Conservation (phyloP, 2,113 vertebrate species). For the Sporophila hypoxantha region DNA sequence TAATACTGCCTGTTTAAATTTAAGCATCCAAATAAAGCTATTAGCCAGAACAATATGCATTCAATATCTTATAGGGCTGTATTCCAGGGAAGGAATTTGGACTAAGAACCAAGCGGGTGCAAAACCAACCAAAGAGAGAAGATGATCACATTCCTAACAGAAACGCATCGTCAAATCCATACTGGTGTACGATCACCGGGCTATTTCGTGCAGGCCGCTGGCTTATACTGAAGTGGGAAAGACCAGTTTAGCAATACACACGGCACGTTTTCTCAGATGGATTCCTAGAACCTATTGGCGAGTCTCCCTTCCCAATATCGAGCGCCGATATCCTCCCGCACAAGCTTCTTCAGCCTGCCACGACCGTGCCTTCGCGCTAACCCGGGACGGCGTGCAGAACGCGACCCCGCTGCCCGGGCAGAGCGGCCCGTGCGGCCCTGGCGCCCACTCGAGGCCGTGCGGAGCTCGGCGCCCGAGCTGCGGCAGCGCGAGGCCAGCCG, state of each 20-base stretch:
- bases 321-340: not conserved
- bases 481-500: not conserved
- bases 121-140: not conserved
- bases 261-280: not conserved
- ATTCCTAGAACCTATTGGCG: not conserved
- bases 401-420: not conserved
- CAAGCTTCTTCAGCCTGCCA: not conserved
- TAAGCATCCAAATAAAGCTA: not conserved
- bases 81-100: not conserved
- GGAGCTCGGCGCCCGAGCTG: not conserved
- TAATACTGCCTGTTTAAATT: not conserved
- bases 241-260: fast-evolving
- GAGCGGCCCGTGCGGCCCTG: not conserved
- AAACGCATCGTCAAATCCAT: not conserved
- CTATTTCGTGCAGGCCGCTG: fast-evolving
- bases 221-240: not conserved
- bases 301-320: not conserved
- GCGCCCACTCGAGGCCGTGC: not conserved
- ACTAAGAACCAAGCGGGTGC: not conserved
- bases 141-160: not conserved
- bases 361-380: not conserved
- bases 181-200: fast-evolving
- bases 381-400: not conserved
- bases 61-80: not conserved
- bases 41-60: not conserved